These are phyloP conservation scores for Myotis yumanensis DNA, from an alignment of 2,113 vertebrate genomes.

Conservation along the genomic window DNA sequence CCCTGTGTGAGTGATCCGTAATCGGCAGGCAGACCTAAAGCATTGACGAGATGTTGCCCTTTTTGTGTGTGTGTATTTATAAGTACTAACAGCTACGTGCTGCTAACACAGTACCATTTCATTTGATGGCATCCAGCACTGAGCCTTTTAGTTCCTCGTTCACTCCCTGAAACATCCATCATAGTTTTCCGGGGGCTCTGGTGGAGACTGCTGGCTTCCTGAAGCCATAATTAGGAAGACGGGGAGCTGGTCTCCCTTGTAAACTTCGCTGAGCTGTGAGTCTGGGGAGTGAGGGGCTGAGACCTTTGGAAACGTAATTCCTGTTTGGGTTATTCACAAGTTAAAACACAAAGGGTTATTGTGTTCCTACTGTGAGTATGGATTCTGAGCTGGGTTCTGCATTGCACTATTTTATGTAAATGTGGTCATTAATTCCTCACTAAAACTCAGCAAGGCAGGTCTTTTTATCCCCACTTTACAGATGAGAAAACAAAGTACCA, in stretches of 20 bases:
- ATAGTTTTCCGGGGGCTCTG: conserved; percentile 79
- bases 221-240: conserved; percentile 72
- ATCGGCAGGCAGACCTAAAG: not conserved
- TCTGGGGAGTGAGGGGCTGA: conserved; percentile 26
- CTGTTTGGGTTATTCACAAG: conserved; percentile 47
- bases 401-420: not conserved
- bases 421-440: not conserved
- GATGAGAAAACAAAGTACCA: not conserved
- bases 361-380: not conserved
- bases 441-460: not conserved
- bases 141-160: conserved; percentile 82
- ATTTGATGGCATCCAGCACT: conserved; percentile 75
- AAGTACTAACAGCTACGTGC: conserved; percentile 68
- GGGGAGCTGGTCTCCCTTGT: conserved; percentile 57
- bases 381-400: not conserved
- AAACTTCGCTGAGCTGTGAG: conserved; percentile 53
- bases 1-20: not conserved
- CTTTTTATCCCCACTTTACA: not conserved
- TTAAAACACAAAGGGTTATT: conserved; percentile 64
- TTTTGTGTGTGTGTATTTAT: conserved; percentile 70
- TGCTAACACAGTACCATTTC: conserved; percentile 68
- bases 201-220: conserved; percentile 76
- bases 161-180: conserved; percentile 82
- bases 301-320: not conserved
- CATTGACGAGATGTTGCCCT: conserved; percentile 65